A percentile compares a stretch with the other conserved stretches of the same genome.
Conservation (phyloP, 2,888 invertebrate species). For the Torymus tubicola region DNA sequence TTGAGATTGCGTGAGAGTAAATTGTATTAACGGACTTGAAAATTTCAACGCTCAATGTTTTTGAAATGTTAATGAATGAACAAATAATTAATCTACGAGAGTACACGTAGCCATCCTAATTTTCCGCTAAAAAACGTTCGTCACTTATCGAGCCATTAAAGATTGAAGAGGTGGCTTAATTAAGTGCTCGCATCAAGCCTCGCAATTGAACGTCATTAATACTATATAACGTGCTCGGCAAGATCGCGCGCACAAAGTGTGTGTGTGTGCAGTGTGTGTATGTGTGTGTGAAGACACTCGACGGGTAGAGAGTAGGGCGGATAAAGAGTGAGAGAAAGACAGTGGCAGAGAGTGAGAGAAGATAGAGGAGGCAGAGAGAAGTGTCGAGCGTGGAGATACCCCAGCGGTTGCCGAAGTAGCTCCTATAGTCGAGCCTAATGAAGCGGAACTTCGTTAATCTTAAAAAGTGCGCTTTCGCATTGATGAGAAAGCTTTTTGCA, state of each 20-base stretch:
- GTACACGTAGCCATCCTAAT: too few species aligned
- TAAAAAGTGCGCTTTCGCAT: constrained; percentile 57
- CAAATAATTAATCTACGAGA: neutral
- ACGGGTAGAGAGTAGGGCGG: constrained; percentile 6
- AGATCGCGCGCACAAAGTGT: constrained; percentile 13
- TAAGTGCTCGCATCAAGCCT: neutral
- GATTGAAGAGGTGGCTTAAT: neutral
- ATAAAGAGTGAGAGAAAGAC: constrained; percentile 32
- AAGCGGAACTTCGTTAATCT: constrained; percentile 66
- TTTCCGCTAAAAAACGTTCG: too few species aligned
- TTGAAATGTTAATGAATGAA: too few species aligned
- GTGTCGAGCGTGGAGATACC: constrained; percentile 9
- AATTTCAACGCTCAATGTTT: neutral
- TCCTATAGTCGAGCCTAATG: constrained; percentile 61
- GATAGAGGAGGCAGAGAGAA: constrained; percentile 13
- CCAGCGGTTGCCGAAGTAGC: constrained; percentile 22
- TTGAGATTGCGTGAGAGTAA: too few species aligned
- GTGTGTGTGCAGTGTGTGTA: too few species aligned
- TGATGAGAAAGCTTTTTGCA: constrained; percentile 20
- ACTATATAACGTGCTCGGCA: constrained; percentile 31
- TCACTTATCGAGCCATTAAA: neutral
- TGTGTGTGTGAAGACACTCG: neutral
- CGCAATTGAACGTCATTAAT: constrained; percentile 46
- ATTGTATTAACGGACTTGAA: neutral
- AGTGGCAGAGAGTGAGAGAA: constrained; percentile 26